A percentile compares a stretch with the other conserved stretches of the same genome.
Conservation (phyloP, 2,113 vertebrate species). For the Apodemus sylvaticus region DNA sequence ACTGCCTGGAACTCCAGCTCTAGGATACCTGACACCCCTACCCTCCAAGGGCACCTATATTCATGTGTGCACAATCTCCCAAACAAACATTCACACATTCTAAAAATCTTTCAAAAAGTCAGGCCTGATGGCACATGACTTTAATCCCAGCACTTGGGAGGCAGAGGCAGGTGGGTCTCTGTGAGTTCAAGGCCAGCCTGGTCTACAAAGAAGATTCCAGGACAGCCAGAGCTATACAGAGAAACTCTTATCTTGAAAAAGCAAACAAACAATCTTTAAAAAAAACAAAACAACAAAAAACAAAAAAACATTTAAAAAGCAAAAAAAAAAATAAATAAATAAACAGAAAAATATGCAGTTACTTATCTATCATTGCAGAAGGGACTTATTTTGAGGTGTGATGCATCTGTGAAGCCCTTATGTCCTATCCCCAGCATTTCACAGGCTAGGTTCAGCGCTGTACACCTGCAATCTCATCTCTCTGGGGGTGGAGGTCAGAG, state of each 20-base stretch:
- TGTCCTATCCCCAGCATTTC: neutral
- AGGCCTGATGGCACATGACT: too few species aligned
- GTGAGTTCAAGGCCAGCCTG: too few species aligned
- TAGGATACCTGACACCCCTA: neutral
- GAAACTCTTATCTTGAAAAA: too few species aligned
- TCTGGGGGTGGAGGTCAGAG: neutral
- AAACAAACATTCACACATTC: neutral
- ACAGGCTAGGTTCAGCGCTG: neutral
- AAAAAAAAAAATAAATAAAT: too few species aligned
- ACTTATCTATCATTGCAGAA: neutral
- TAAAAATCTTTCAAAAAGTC: neutral
- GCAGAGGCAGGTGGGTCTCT: too few species aligned
- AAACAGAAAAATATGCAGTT: neutral
- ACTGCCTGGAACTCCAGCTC: neutral
- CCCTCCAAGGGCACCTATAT: neutral
- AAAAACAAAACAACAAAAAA: too few species aligned
- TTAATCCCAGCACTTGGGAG: too few species aligned
- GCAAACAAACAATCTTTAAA: too few species aligned
- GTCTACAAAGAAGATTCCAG: too few species aligned
- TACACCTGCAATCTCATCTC: neutral
- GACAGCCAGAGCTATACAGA: too few species aligned
- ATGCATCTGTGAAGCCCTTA: neutral
- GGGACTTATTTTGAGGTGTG: neutral
- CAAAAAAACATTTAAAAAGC: too few species aligned
- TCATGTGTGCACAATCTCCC: neutral